A percentile compares a stretch with the other conserved stretches of the same genome.
These are phyloP conservation scores for Chromis chromis DNA, from an alignment of 2,797 vertebrate species.

Conservation along the genomic window DNA sequence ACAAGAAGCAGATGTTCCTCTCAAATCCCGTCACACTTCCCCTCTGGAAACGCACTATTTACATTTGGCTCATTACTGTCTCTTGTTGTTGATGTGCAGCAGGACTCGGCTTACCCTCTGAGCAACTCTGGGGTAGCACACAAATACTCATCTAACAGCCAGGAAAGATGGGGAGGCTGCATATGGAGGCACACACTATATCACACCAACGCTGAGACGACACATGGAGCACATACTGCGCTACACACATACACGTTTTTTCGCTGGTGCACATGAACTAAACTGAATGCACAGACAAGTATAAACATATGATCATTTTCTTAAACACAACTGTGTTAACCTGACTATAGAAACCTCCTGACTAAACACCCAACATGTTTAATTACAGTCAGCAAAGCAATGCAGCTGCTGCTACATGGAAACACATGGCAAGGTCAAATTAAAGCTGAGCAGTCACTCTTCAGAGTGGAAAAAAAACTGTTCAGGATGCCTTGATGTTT, in stretches of 20 bases:
- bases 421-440: constrained; percentile 57
- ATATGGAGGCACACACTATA: constrained; percentile 20
- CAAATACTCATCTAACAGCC: constrained; percentile 69
- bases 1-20: constrained; percentile 82
- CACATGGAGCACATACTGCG: not conserved
- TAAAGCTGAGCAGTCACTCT: constrained; percentile 54
- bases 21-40: constrained; percentile 74
- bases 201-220: constrained; percentile 19
- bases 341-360: constrained; percentile 34
- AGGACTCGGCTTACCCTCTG: constrained; percentile 75
- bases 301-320: constrained; percentile 28
- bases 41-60: constrained; percentile 77
- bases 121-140: constrained; percentile 74
- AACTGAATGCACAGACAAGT: constrained; percentile 2
- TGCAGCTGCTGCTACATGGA: constrained; percentile 50
- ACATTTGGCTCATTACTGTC: constrained; percentile 79
- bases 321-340: constrained; percentile 36
- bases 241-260: not conserved
- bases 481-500: constrained; percentile 33
- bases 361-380: constrained; percentile 48
- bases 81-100: constrained; percentile 76
- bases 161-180: constrained; percentile 14
- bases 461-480: constrained; percentile 25
- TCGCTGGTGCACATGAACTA: not conserved
- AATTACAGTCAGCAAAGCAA: constrained; percentile 54